Conservation (phyloP, 2,888 invertebrate genomes). For the Pachymerium ferrugineum region DNA sequence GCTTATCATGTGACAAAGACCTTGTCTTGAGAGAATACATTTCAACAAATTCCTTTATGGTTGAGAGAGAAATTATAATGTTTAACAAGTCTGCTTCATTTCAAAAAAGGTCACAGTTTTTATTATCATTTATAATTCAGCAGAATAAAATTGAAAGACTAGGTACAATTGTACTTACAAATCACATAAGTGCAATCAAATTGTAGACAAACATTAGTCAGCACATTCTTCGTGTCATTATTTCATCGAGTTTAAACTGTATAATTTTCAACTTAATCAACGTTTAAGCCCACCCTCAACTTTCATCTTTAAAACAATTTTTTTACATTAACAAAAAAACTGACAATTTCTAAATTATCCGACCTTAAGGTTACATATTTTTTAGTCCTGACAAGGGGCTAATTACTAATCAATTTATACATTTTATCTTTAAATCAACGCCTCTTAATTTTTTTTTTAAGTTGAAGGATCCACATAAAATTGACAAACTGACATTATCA, state of each 20-base stretch:
- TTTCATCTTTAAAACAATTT: background rate
- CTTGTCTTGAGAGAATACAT: background rate
- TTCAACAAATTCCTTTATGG: no score
- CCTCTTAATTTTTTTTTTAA: background rate
- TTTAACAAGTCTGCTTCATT: background rate
- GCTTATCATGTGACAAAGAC: background rate
- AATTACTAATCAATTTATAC: background rate
- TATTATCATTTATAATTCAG: background rate
- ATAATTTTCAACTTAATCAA: background rate
- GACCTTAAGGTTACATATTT: no score
- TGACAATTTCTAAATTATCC: background rate
- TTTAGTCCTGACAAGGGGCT: no score
- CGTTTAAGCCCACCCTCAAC: background rate
- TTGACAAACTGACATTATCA: no score
- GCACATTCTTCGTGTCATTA: slow-evolving; percentile 1
- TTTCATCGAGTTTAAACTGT: background rate
- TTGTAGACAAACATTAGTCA: slow-evolving; percentile 8
- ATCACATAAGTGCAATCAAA: background rate
- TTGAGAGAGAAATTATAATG: no score
- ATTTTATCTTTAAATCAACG: background rate
- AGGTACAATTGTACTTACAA: background rate
- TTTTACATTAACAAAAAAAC: background rate
- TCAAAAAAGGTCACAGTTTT: background rate
- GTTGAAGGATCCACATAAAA: no score
- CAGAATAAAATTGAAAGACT: slow-evolving; percentile 11